A percentile compares a stretch with the other conserved stretches of the same genome.
phyloP scores from a whole-genome alignment of 2,797 vertebrate species.

The Cossypha heuglini region DNA sequence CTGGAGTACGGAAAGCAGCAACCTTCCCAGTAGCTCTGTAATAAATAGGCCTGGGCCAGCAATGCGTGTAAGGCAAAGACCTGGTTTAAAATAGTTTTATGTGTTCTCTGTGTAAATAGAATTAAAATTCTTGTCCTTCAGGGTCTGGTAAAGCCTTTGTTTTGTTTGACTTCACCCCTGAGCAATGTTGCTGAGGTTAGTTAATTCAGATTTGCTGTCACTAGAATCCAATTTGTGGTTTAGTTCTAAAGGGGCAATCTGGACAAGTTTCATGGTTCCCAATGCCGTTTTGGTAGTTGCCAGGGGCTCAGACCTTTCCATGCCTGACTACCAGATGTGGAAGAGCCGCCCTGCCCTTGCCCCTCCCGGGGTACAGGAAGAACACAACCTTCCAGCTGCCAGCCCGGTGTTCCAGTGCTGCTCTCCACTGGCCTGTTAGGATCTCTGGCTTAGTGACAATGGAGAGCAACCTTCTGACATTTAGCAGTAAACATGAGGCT shows the following conservation, averaged over 20 bases:
- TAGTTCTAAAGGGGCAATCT: background rate
- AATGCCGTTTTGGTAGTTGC: background rate
- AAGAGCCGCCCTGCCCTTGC: background rate
- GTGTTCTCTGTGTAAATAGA: background rate
- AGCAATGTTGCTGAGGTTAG: background rate
- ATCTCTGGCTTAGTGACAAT: background rate
- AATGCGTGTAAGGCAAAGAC: background rate
- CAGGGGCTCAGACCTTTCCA: background rate
- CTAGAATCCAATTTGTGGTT: background rate
- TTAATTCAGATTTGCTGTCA: background rate
- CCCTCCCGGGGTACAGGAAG: background rate
- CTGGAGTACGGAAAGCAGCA: fast-evolving
- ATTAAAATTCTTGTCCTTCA: background rate
- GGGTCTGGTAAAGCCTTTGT: background rate
- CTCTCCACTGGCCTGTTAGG: fast-evolving
- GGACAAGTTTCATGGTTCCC: background rate
- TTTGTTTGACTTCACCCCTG: background rate
- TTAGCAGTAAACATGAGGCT: background rate
- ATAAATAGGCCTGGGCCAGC: background rate
- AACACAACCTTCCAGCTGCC: background rate
- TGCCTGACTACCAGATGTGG: background rate
- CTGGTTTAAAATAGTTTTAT: background rate
- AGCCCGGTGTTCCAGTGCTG: fast-evolving
- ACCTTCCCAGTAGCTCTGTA: fast-evolving
- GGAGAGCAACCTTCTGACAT: background rate